Evolutionary conservation across 23 tunicate genomes (phyloP).

Genomic region (Ciona savignyi): DNA sequence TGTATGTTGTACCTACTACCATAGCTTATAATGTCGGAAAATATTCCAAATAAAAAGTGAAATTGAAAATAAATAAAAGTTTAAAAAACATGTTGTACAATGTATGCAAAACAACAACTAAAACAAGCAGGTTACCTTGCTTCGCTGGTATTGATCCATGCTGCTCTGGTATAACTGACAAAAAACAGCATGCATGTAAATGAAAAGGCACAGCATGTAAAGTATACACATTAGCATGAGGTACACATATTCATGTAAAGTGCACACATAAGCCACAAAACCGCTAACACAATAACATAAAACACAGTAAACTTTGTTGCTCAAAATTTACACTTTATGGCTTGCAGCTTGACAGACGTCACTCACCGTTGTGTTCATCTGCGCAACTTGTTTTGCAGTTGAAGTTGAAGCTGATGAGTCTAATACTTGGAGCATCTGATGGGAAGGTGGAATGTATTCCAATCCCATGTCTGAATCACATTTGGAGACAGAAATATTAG

Average conservation of each 20-base stretch:
- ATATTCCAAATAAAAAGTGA: no score
- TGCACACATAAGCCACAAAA: no score
- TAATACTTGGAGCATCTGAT: conserved; percentile 38
- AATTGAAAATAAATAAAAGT: no score
- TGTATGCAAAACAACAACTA: no score
- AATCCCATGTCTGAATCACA: conserved; percentile 78
- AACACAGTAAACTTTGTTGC: no score
- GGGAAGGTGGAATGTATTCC: conserved; percentile 82
- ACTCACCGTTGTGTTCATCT: background rate
- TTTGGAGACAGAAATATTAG: background rate
- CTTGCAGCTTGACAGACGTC: no score
- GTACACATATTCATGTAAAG: no score
- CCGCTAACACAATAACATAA: no score
- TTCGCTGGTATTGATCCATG: conserved; percentile 13
- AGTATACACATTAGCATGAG: background rate
- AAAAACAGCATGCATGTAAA: conserved; percentile 1
- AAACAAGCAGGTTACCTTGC: conserved; percentile 9
- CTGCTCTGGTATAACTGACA: conserved; percentile 6
- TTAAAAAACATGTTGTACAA: no score
- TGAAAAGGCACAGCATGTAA: background rate
- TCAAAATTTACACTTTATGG: no score
- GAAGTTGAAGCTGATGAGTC: conserved; percentile 16
- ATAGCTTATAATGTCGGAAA: no score
- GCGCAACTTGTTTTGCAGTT: background rate
- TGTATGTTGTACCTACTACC: no score